Evolutionary conservation across 2,888 invertebrate genomes (phyloP).

Genomic region (Lithophane leautieri): DNA sequence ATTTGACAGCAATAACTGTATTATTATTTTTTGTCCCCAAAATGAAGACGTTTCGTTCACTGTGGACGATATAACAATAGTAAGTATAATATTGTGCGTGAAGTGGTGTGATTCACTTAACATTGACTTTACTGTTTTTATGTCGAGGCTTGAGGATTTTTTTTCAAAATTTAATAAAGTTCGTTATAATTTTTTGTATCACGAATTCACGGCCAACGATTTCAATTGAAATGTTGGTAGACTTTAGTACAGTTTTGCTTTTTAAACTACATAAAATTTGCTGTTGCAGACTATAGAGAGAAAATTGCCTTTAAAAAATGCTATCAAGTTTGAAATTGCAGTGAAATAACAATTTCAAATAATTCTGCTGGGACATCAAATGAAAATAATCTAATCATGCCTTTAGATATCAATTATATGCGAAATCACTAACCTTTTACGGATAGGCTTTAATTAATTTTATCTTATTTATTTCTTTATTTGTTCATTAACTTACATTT

Average conservation of each 20-base stretch:
- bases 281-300: neutral
- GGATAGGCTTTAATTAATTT: neutral
- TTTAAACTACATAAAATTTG: neutral
- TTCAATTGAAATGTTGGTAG: conserved; percentile 21
- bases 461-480: neutral
- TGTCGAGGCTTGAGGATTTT: conserved; percentile 53
- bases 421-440: neutral
- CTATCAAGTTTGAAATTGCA: neutral
- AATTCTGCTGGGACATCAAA: neutral
- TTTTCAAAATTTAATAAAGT: conserved; percentile 52
- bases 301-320: neutral
- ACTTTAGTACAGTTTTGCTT: neutral
- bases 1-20: conserved; percentile 89
- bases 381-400: neutral
- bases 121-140: conserved; percentile 69
- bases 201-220: conserved; percentile 3
- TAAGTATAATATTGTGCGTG: conserved; percentile 74
- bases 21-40: conserved; percentile 83
- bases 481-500: no score
- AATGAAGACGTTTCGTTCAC: conserved; percentile 85
- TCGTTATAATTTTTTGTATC: conserved; percentile 54
- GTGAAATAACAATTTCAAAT: neutral
- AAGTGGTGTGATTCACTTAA: conserved; percentile 71
- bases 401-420: neutral
- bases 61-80: conserved; percentile 77